Evolutionary conservation across 2,888 invertebrate genomes (phyloP), one percentile per base, ranked within the genome.

Genomic region (Apoderus coryli): DNA sequence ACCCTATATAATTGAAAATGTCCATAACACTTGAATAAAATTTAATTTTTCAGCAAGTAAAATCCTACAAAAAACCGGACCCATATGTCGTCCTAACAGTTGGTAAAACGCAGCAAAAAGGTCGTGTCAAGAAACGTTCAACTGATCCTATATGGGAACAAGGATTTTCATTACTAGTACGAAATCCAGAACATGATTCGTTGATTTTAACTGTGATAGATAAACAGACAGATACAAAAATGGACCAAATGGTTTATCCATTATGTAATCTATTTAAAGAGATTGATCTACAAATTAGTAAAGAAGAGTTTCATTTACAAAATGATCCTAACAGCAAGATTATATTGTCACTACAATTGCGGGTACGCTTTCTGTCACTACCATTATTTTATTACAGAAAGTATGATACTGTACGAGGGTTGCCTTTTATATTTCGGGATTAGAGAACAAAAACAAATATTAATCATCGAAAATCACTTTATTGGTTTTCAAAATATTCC

Each of bases 71-170:
- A 1, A 67, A 75, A 34, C 92, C 92, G 0, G 84, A 85, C 52
- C 82, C 90, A 0, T 82, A 76, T 54, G 66, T 84, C 10, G 68
- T 72, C 4, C 64, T 89, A 41, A 73, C 72, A 4, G 67, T 90
- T 4, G 85, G 85, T 32, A 76, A 76, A 48, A 72, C 72, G 45
- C 72, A 45, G 0, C 70, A 76, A 48, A 74, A 74, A 52, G 75
- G 77, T 0, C 65, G 64, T 10, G 73, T 76, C 14, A 72, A 74
- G 44, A 67, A 74, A 61, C 69, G 85, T 42, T 86, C 84, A 1
- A 78, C 76, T 43, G 77, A 84, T 49, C 93, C 93, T 1, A 76
- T 85, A 26, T 95, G 81, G 73, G 90, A 93, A 58, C 81, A 88
- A 52, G 88, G 88, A 7, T 86, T 90, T 56, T 77, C 84, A 3